These are phyloP conservation scores for Dufourea novaeangliae DNA, from an alignment of 1,140 invertebrate species.

Conservation along the genomic window DNA sequence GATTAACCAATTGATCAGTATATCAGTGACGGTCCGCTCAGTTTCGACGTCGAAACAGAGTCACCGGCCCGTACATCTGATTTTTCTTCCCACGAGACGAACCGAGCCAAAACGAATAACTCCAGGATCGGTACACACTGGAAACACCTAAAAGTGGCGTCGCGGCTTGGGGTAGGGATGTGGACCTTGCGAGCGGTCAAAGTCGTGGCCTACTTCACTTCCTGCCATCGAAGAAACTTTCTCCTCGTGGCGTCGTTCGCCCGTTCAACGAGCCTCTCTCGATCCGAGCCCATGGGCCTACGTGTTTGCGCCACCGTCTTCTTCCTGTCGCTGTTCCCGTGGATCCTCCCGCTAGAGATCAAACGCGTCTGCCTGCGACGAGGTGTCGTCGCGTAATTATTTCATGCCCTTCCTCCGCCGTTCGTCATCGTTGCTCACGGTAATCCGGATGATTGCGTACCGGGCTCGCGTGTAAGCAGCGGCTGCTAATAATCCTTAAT, in stretches of 20 bases:
- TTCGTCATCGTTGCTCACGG: neutral
- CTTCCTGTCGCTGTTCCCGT: too few species aligned
- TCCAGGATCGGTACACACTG: constrained; percentile 1
- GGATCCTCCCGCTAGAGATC: too few species aligned
- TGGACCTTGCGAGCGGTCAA: constrained; percentile 81
- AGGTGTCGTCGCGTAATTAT: constrained; percentile 12
- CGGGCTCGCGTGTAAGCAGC: constrained; percentile 15
- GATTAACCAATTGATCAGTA: too few species aligned
- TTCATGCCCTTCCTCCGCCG: too few species aligned
- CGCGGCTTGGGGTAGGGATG: constrained; percentile 64
- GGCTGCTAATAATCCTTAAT: constrained; percentile 29
- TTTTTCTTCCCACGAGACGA: neutral
- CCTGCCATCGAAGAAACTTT: constrained; percentile 79
- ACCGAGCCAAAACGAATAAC: neutral
- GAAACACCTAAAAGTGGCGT: constrained; percentile 54
- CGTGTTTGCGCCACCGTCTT: constrained; percentile 1
- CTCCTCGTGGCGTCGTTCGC: constrained; percentile 72
- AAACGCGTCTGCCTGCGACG: too few species aligned
- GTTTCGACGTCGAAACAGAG: too few species aligned
- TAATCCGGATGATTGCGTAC: constrained; percentile 28
- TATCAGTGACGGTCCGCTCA: too few species aligned
- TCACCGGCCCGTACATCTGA: neutral
- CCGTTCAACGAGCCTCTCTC: constrained; percentile 42
- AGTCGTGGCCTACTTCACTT: constrained; percentile 81
- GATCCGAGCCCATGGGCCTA: constrained; percentile 35